Evolutionary conservation across 92 coral and sea anemone genomes (phyloP), one percentile per base, ranked within the genome.

Genomic region (Palythoa grandis): DNA sequence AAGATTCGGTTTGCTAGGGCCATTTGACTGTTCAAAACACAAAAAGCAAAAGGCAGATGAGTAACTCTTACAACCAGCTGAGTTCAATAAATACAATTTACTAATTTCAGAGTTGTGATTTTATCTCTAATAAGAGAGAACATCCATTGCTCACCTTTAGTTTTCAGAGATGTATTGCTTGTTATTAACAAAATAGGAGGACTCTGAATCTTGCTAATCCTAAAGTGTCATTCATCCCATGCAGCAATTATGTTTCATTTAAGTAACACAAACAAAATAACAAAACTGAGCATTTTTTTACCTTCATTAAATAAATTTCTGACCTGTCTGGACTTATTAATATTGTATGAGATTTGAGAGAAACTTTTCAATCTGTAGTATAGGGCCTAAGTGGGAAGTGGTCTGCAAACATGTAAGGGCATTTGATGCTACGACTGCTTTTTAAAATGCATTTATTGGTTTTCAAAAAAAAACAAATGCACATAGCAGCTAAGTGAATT

Each of bases 1-100:
- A 16, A 90, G 67, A n/a, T 91, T 95, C 15, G 95, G 88, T 72
- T 94, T 94, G 69, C 87, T 92, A 2, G 95, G 95, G 24, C 94
- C 98, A 40, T 89, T 88, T 0, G 95, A 90, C 98, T 94, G 78
- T 66, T 66, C 22, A 54, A 53, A 14, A 29, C 0, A 29, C 35
- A 29, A 74, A 72, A 73, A 75, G 47, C 22, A 22, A 6, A 20
- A 57, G 24, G 6, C 25, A 0, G n/a, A 15, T 58, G 20, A 4
- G 17, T 16, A 58, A 4, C 19, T 58, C 20, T 63, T 1, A 63
- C 25, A 4, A 3, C 69, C 4, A 63, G 69, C 22, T 1, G 20
- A 23, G 23, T 63, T 63, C 7, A 9, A 63, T 17, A 23, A 17
- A 9, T 63, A 9, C 23, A 63, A 63, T 43, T 43, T 43, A 43